phyloP scores from a whole-genome alignment of 2,888 invertebrate genomes.

The Hetaerina titia region DNA sequence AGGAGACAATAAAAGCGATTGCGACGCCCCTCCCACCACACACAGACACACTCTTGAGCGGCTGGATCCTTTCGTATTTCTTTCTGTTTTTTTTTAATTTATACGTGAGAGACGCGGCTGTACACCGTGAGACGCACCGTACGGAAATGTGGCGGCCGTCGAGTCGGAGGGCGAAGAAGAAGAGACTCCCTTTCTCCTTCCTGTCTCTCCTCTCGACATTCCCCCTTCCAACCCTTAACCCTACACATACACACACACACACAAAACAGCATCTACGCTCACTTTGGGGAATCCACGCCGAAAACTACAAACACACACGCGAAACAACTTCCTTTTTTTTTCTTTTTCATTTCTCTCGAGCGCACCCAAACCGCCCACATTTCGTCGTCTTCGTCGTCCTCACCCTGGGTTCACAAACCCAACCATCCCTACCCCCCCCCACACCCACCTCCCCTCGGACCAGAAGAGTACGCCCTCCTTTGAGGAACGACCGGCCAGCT shows the following conservation, averaged over 20 bases:
- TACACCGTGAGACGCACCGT: not conserved
- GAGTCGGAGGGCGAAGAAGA: no score
- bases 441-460: not conserved
- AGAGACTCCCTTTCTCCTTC: no score
- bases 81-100: not conserved
- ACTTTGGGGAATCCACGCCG: not conserved
- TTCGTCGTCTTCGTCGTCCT: not conserved
- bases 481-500: constrained; percentile 17
- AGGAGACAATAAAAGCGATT: not conserved
- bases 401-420: not conserved
- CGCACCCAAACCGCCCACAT: not conserved
- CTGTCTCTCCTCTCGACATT: no score
- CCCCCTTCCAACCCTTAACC: no score
- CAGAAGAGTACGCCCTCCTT: not conserved
- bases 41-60: not conserved
- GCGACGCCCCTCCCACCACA: not conserved
- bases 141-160: not conserved
- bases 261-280: not conserved
- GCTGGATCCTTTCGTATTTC: not conserved
- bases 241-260: not conserved
- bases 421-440: not conserved
- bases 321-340: not conserved
- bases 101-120: not conserved
- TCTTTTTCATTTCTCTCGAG: not conserved
- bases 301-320: not conserved